Evolutionary conservation across 1,140 invertebrate genomes (phyloP), one percentile per base, ranked within the genome.

Genomic region (Platyscapa corneri): DNA sequence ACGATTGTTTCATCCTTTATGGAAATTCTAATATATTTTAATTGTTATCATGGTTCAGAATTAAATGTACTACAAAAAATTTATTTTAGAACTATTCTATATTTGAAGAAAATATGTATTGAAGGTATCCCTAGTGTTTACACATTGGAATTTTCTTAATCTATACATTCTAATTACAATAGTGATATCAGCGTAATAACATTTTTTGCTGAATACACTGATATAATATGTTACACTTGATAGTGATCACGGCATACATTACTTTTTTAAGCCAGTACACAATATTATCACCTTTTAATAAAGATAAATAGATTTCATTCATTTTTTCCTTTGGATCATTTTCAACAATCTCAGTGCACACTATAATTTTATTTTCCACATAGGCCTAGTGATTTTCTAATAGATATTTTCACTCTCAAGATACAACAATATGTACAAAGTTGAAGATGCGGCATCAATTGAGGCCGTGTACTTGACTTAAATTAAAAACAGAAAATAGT

Each of bases 371-470:
- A 76, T 77, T 77, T 70, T 83, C 67, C 60, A 77, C 42, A 67
- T 78, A 86, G 75, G 80, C 80, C 85, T 82, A 86, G 53, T 86
- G 65, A 70, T 82, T 77, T 42, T 86, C 53, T 82, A 67, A 72
- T 78, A 78, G n/a, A 67, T 75, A 80, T 82, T 82, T 85, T 85
- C 72, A 82, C 56, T 86, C 60, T 86, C 79, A 82, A 82, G 49
- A 70, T 82, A 82, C 85, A 86, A 86, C 80, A 86, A 86, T 86
- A 86, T 86, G 60, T 86, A 86, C 85, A 86, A 83, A 86, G 42
- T 82, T 83, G 60, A 86, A 83, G 65, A 67, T 67, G 10, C 49
- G 46, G 39, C 72, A 82, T 82, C 49, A 42, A 72, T 77, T 76
- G 72, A 82, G 5, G 27, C 72, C 72, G 18, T 65, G 30, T 74